Evolutionary conservation across 35 echinoderm and acorn worm genomes (phyloP), one percentile per base, ranked within the genome.

Genomic region (Acanthaster planci): DNA sequence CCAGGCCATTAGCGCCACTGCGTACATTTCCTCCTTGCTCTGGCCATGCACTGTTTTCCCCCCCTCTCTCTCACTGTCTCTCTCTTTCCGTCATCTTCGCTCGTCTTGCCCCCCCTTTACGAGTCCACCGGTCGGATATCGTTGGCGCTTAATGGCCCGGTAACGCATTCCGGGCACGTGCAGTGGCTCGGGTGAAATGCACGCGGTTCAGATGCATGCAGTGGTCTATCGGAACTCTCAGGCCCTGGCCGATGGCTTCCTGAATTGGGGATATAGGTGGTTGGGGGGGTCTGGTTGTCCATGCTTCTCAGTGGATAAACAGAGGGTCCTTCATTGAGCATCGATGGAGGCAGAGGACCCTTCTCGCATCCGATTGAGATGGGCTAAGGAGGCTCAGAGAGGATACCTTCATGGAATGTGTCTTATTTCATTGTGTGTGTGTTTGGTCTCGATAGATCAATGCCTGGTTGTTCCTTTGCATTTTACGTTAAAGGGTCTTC

Each of bases 351-450:
- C 2, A 30, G 34, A 30, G 64, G 30, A 72, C 64, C 64, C 64
- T 72, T 72, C 8, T 34, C 34, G 64, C 64, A 72, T 72, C 64
- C 64, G 64, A 72, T 72, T 14, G 64, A 72, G 64, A 26, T 14
- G 34, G 64, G 64, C 64, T 72, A 31, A 72, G 26, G 29, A 72
- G 1, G 64, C 42, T 47, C 42, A 12, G 4, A 47, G 42, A 12
- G 42, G 42, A 72, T 35, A 34, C 19, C 26, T 72, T 72, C 30
- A 34, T 26, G 30, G 34, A 72, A 14, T 72, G 64, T 72, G 64
- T 72, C 64, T 72, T 72, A 72, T 72, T 35, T 72, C 64, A 72
- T 14, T 72, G 64, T 72, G 64, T 68, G 60, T 72, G 64, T 72
- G 22, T 72, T 72, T 72, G 26, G 1, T 26, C 23, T 72, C 23